Evolutionary conservation across 2,888 invertebrate species (phyloP), one percentile per base, ranked within the genome.

Genomic region (Spialia ferax): DNA sequence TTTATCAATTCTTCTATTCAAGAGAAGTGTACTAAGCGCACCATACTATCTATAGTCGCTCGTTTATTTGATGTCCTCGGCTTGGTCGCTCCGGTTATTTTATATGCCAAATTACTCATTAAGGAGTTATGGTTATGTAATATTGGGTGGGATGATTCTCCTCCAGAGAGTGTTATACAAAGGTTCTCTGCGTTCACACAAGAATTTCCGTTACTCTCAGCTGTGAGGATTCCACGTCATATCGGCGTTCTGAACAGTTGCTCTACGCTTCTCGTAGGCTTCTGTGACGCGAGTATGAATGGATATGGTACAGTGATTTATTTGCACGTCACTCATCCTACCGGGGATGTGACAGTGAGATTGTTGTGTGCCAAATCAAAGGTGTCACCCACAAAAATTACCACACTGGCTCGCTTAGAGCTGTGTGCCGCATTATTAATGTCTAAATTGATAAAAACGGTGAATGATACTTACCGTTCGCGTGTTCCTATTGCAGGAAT

Each of bases 111-210:
- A 45, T 18, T 45, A 18, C 18, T 45, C 2, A 45, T 45, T 45
- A 45, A 45, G 18, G 42, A 45, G 18, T 45, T 45, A 45, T 45
- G 42, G 42, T 18, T 45, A 18, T 45, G 15, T 18, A 45, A 45
- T 18, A 7, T 7, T 45, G 42, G 18, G 15, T 45, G 42, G 42
- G 42, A 45, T 45, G 18, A 18, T 45, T 1, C 42, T 18, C 15
- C 42, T 45, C 42, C 42, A 45, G 42, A 45, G 1, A 15, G 18
- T n/a, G 18, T 45, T 8, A 1, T 18, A n/a, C 15, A 15, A 8
- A 15, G 15, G 15, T 45, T 45, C 42, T 6, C 42, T 8, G 42
- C 15, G 2, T 8, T 45, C 1, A 45, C 15, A 8, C 42, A 45
- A 45, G 42, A 45, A 45, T 45, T 45, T 18, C 18, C 42, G 1